A percentile compares a stretch with the other conserved stretches of the same genome.
Evolutionary conservation across 2,113 vertebrate species (phyloP).

Genomic region (Ceyx melanurus): DNA sequence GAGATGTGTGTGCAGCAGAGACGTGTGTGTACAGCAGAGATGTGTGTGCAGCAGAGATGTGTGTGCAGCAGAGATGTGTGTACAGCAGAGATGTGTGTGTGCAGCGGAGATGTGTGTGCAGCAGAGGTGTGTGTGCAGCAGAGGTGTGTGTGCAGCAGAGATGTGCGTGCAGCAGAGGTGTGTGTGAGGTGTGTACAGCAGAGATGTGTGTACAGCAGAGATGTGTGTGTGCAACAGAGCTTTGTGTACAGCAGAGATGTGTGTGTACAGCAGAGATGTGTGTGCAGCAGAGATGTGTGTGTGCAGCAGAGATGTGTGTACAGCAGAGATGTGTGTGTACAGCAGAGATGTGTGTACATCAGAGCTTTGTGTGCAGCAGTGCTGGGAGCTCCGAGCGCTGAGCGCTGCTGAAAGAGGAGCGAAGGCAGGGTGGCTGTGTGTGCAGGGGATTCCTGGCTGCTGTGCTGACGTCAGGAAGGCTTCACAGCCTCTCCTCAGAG

Average conservation of each 20-base stretch:
- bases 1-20: neutral
- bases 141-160: neutral
- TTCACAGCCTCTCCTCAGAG: neutral
- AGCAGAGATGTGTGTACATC: neutral
- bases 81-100: neutral
- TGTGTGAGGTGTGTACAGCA: neutral
- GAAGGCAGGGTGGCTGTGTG: neutral
- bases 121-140: neutral
- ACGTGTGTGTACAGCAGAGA: too few relatives aligned
- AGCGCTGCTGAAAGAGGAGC: neutral
- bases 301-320: neutral
- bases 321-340: neutral
- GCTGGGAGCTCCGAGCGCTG: neutral
- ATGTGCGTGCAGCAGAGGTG: too few relatives aligned
- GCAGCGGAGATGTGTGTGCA: neutral
- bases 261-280: neutral
- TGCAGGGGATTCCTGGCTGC: conserved; percentile 47
- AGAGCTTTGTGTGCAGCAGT: neutral
- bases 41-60: neutral
- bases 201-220: neutral
- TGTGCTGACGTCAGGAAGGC: conserved; percentile 12
- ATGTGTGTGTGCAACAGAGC: too few relatives aligned
- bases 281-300: neutral
- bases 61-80: too few relatives aligned
- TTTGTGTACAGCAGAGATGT: too few relatives aligned